These are phyloP conservation scores for Allygus modestus DNA, from an alignment of 2,888 invertebrate species.

Conservation along the genomic window DNA sequence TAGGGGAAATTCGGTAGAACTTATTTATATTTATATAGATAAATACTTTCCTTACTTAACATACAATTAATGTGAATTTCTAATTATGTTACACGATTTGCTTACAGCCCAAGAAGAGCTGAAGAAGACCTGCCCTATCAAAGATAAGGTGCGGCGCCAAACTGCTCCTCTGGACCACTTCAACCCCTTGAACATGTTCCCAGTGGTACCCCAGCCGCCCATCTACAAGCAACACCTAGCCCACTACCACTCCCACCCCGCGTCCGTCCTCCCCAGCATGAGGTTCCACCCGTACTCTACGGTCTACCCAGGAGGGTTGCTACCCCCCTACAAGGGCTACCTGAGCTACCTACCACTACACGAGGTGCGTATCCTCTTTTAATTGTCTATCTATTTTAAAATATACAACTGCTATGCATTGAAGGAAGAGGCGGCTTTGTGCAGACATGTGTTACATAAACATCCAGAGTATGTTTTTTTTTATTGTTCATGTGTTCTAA, in stretches of 20 bases:
- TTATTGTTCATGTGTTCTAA: no score
- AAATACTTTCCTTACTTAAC: no score
- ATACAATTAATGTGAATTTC: no score
- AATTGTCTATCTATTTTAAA: no score
- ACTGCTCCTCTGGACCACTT: background rate
- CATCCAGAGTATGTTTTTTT: no score
- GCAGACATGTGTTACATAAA: no score
- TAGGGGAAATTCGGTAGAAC: no score
- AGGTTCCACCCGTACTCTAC: constrained; percentile 20
- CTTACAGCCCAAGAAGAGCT: constrained; percentile 39
- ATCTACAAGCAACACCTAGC: background rate
- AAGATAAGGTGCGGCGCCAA: background rate
- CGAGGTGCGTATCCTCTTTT: background rate
- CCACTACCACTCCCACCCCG: constrained; percentile 19
- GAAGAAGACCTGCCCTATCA: constrained; percentile 39
- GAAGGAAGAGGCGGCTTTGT: no score
- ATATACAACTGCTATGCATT: no score
- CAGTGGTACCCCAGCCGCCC: constrained; percentile 17
- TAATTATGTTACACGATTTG: no score
- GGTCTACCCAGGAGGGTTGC: background rate
- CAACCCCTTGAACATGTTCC: constrained; percentile 16
- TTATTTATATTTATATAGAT: no score
- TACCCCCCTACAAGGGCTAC: background rate
- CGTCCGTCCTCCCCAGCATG: background rate
- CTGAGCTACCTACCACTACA: background rate